Evolutionary conservation across 2,113 vertebrate genomes (phyloP).

Genomic region (Tinamus guttatus): DNA sequence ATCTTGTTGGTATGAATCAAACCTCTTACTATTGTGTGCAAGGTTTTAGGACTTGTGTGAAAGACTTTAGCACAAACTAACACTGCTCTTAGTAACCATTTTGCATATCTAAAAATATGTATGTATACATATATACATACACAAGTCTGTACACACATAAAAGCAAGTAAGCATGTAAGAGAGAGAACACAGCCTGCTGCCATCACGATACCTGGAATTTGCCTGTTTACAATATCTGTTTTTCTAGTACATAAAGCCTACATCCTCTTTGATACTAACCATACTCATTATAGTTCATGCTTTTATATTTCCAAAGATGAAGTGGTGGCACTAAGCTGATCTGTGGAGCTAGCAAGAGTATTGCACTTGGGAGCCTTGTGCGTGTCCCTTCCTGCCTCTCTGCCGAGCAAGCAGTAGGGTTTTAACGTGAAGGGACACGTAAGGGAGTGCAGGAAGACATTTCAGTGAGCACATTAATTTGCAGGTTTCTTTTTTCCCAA

Average conservation of each 20-base stretch:
- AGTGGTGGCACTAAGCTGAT: neutral
- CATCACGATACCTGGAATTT: neutral
- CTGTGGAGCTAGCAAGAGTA: neutral
- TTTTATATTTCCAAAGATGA: neutral
- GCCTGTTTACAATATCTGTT: neutral
- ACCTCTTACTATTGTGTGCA: neutral
- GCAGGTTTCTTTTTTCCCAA: neutral
- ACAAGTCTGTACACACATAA: too few relatives aligned
- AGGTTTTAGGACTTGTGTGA: neutral
- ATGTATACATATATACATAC: fast-evolving
- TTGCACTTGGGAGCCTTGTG: neutral
- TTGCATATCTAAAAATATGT: too few relatives aligned
- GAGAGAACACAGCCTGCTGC: neutral
- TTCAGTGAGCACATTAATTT: neutral
- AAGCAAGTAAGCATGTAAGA: too few relatives aligned
- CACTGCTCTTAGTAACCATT: neutral
- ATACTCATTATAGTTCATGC: neutral
- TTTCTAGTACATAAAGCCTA: neutral
- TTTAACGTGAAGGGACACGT: neutral
- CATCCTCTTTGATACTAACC: neutral
- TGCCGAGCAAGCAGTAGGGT: neutral
- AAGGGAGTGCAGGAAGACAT: neutral
- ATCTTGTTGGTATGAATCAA: neutral
- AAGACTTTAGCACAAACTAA: neutral
- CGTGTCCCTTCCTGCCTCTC: neutral